Evolutionary conservation across 2,113 vertebrate species (phyloP), one percentile per base, ranked within the genome.

Genomic region (Macquaria australasica): DNA sequence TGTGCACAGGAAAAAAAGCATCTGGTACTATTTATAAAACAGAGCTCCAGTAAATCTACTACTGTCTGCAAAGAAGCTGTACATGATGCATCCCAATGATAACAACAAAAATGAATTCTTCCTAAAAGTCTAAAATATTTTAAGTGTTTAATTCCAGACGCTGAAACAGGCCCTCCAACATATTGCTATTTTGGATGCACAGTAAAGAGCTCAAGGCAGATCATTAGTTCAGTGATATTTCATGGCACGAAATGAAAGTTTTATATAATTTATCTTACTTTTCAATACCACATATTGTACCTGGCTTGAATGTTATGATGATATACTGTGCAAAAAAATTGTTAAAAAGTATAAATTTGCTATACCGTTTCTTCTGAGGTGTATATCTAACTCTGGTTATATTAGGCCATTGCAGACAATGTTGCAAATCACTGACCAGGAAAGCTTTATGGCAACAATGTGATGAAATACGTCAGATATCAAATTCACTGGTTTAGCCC

Each of bases 21-120:
- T 71, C 0, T 0, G 45, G 43, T 28, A 20, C n/a, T 80, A 58
- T 59, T 79, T 58, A 69, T 82, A 75, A 79, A 63, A 70, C 31
- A 60, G 60, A 69, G 50, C 56, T 23, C 25, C 9, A n/a, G 75
- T 11, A 53, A 82, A 84, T 86, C 41, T 53, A 4, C 6, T 0
- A 8, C 16, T 3, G 28, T 7, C 28, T 69, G 62, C 72, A 81
- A 78, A 64, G 70, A 59, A 63, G 79, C 76, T 59, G 3, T 25
- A 39, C 0, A 71, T 6, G 5, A 2, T 71, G 45, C 28, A 28
- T 81, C 53, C 56, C n/a, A 50, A 11, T 15, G 25, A 70, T 70
- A 84, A 68, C 25, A 56, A 71, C 20, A 0, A 11, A 72, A 77
- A 73, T 18, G 0, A 64, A 63, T 64, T 81, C 37, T 39, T 59